Base-by-base conservation (phyloP, 1,140 invertebrate species). In the Penaeus japonicus region DNA sequence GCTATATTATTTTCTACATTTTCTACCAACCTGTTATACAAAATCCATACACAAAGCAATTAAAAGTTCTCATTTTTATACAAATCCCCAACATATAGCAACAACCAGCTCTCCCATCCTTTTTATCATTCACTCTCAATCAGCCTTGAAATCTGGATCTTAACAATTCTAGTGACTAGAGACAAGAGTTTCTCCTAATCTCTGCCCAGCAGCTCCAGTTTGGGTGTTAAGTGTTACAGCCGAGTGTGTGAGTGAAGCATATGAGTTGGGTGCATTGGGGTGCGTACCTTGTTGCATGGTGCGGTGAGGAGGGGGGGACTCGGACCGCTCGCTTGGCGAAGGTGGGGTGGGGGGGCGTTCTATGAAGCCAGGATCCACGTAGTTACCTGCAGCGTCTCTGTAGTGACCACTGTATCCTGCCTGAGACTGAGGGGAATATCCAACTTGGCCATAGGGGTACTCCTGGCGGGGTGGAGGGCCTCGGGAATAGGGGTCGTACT, bases 401-500 rank as follows among this genome's bases (percentile, higher is more conserved):
- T 82, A 89, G 62, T 83, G 84, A 39, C 81, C 92, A 84, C 77
- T 91, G 90, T 83, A 92, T 47, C 73, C 83, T 75, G 90, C 30
- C 65, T 89, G 80, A 53, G 80, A 47, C 32, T 84, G 80, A 22
- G 81, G 73, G 24, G 80, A 81, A 53, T 89, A 89, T 18, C 80
- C 80, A 35, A 84, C 80, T 79, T 89, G 87, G 30, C 91, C 85
- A 91, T 93, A 94, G 20, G 92, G 91, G 91, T 90, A 92, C 85
- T 90, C 90, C 90, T 93, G 92, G 90, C 93, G 93, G 18, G 92
- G 92, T 84, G 92, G 92, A 24, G 92, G 92, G 20, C 87, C 87
- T n/a, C 87, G 80, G 32, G 93, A 92, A 91, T 95, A 95, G 85
- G 94, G 94, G 65, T 95, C 94, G 91, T 95, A 95, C 90, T 95